Base-by-base conservation (phyloP, 1,140 invertebrate species). In the Polyergus mexicanus region DNA sequence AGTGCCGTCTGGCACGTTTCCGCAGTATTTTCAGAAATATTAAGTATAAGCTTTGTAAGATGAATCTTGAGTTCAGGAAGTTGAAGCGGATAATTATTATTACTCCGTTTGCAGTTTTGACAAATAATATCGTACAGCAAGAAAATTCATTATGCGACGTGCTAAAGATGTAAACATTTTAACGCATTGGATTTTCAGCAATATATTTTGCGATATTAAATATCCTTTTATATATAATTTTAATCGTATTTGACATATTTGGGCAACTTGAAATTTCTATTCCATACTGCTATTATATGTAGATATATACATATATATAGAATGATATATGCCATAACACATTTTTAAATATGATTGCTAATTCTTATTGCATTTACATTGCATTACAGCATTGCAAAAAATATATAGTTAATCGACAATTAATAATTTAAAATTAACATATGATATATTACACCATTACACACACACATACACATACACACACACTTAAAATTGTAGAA, bases 21-120 rank as follows among this genome's bases (percentile, higher is more conserved):
- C 28, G n/a, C 60, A 22, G 7, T 83, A 62, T 83, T 72, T 83
- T 83, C 54, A 83, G 68, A 71, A 72, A n/a, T 60, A 25, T 72
- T 28, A 35, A 28, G 25, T 28, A 0, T 28, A 28, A 25, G 38
- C 35, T 72, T 71, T 28, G 32, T 38, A 60, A 51, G n/a, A 58
- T 51, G 54, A 60, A 60, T 62, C 19, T 41, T 44, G 8, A 25
- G 8, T n/a, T 32, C 7, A n/a, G 68, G 54, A 56, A 74, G 54
- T 74, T 47, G 28, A 74, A 60, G 47, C 19, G 68, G 19, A 60
- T 32, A 83, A 74, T 83, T 62, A 74, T 56, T 60, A 25, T 62
- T 38, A 13, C 4, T 63, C n/a, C 28, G 3, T 47, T 32, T 11
- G 28, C 25, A 8, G 25, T 51, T 54, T 56, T 16, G 41, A 72